Evolutionary conservation across 2,888 invertebrate genomes (phyloP).

Genomic region (Sminthurinus aureus): DNA sequence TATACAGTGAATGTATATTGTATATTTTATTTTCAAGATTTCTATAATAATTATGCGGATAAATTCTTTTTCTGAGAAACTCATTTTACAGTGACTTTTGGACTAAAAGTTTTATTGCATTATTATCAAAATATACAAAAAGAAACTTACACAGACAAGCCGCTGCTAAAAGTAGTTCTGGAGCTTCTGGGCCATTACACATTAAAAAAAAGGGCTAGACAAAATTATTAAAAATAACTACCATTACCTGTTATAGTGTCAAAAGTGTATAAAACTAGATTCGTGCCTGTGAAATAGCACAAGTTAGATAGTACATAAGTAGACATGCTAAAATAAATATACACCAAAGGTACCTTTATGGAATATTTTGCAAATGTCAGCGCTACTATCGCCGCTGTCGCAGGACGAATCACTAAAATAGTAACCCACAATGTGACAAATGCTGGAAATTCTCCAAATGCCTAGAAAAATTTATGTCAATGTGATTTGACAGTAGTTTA

Average conservation of each 20-base stretch:
- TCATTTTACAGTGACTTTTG: too few relatives aligned
- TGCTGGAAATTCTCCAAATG: conserved; percentile 87
- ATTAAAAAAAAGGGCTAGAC: conserved; percentile 77
- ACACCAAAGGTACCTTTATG: conserved; percentile 21
- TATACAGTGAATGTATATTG: too few relatives aligned
- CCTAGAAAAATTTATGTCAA: conserved; percentile 65
- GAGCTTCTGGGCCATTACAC: conserved; percentile 77
- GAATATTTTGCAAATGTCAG: conserved; percentile 91
- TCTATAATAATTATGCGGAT: too few relatives aligned
- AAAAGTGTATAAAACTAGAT: neutral
- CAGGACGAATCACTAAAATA: conserved; percentile 79
- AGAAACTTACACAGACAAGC: conserved; percentile 78
- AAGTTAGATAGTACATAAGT: too few relatives aligned
- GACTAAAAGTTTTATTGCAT: too few relatives aligned
- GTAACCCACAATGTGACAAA: conserved; percentile 88
- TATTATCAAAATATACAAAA: neutral
- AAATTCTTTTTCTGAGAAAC: too few relatives aligned
- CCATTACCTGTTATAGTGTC: neutral
- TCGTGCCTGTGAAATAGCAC: neutral
- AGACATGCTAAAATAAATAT: too few relatives aligned
- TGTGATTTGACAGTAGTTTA: neutral
- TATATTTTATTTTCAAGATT: too few relatives aligned
- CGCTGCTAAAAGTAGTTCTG: conserved; percentile 82
- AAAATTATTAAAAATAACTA: neutral
- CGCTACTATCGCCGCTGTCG: conserved; percentile 86